phyloP scores from a whole-genome alignment of 2,888 invertebrate species.

The Epirrhoe alternata region DNA sequence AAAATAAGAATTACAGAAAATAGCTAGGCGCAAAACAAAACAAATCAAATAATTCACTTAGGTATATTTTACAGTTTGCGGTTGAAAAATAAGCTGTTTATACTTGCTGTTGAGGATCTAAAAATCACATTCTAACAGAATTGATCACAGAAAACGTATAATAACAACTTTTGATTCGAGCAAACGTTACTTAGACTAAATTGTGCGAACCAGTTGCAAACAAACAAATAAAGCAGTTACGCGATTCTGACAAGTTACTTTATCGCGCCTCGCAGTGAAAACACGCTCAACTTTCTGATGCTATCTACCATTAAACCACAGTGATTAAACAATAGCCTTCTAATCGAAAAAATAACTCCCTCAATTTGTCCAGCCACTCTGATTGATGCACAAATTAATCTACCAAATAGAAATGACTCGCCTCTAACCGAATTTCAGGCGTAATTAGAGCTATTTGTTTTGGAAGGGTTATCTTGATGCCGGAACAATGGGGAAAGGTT shows the following conservation, averaged over 20 bases:
- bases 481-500: conserved; percentile 75
- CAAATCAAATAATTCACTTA: too few species aligned
- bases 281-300: conserved; percentile 59
- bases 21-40: too few species aligned
- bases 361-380: conserved; percentile 70
- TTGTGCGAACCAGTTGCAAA: not conserved
- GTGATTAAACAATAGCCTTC: conserved; percentile 79
- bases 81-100: too few species aligned
- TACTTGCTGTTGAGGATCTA: too few species aligned
- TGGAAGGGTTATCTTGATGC: conserved; percentile 70
- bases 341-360: conserved; percentile 83
- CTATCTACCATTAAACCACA: conserved; percentile 67
- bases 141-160: too few species aligned
- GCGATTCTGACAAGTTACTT: conserved; percentile 1
- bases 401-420: conserved; percentile 70
- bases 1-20: too few species aligned
- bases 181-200: not conserved
- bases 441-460: conserved; percentile 84
- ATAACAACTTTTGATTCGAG: not conserved
- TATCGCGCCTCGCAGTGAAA: conserved; percentile 40
- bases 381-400: conserved; percentile 76
- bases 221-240: conserved; percentile 2
- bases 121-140: too few species aligned
- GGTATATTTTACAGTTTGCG: too few species aligned
- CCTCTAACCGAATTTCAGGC: conserved; percentile 73